These are phyloP conservation scores for Calosoma granatense DNA, from an alignment of 1,140 invertebrate species.

Conservation along the genomic window DNA sequence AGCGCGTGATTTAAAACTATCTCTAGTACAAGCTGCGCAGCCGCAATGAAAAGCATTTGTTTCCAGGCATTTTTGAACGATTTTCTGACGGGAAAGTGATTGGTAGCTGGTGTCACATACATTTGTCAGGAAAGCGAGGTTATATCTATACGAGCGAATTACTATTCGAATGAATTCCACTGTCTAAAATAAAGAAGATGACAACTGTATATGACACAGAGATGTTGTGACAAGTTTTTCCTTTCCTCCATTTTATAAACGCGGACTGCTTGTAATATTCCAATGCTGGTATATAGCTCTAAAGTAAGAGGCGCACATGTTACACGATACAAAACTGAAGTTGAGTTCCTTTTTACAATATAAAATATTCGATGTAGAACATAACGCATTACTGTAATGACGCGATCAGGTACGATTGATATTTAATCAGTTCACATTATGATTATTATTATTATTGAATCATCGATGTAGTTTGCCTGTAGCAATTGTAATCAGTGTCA, in stretches of 20 bases:
- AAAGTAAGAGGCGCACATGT: too few relatives aligned
- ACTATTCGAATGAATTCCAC: too few relatives aligned
- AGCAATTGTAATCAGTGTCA: conserved; percentile 3
- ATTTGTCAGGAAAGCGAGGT: too few relatives aligned
- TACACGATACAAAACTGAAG: background rate
- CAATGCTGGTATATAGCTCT: too few relatives aligned
- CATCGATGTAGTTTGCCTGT: conserved; percentile 7
- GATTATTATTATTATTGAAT: background rate
- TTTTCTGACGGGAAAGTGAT: background rate
- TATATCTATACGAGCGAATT: too few relatives aligned
- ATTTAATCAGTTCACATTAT: background rate
- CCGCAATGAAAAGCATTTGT: conserved; percentile 18
- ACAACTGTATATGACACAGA: too few relatives aligned
- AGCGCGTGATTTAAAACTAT: conserved; percentile 62
- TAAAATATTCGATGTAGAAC: background rate
- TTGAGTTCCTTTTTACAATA: background rate
- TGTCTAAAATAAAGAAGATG: too few relatives aligned
- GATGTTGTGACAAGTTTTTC: too few relatives aligned
- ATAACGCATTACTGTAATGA: too few relatives aligned
- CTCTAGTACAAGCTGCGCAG: conserved; percentile 45
- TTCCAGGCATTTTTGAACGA: too few relatives aligned
- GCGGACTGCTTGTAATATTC: too few relatives aligned
- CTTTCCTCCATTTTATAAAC: too few relatives aligned
- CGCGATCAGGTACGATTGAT: background rate
- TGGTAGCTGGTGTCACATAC: background rate